phyloP scores from a whole-genome alignment of 1,140 invertebrate genomes.

The Mycetomoellerius zeteki region DNA sequence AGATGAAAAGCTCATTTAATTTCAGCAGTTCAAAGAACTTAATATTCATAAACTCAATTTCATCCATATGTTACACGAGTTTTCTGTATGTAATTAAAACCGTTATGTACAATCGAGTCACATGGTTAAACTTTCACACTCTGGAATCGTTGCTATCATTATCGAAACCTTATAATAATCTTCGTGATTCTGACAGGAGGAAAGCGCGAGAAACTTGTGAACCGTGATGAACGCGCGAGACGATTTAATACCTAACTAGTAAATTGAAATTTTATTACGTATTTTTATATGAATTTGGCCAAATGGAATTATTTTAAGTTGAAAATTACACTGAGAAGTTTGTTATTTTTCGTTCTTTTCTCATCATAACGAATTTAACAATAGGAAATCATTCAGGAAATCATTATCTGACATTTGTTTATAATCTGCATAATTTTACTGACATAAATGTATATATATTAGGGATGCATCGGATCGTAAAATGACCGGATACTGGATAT shows the following conservation, averaged over 20 bases:
- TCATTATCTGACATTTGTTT: too few species aligned
- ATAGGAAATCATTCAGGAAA: too few species aligned
- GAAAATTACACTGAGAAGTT: background rate
- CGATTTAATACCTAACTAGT: slow-evolving; percentile 10
- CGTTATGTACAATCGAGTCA: slow-evolving; percentile 39
- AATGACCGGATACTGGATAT: too few species aligned
- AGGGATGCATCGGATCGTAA: too few species aligned
- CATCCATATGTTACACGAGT: background rate
- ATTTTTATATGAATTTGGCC: slow-evolving; percentile 45
- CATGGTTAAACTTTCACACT: slow-evolving; percentile 17
- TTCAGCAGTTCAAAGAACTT: background rate
- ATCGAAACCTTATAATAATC: background rate
- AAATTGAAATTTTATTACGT: slow-evolving; percentile 13
- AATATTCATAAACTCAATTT: background rate
- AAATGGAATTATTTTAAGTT: background rate
- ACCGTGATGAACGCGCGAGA: background rate
- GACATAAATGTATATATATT: background rate
- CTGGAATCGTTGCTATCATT: background rate
- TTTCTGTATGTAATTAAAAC: slow-evolving; percentile 20
- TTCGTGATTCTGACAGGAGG: slow-evolving; percentile 22
- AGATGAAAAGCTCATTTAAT: background rate
- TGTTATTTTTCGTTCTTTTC: background rate
- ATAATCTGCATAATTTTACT: background rate
- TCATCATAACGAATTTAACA: background rate
- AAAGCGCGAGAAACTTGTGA: slow-evolving; percentile 34